Conservation (phyloP, 2,888 invertebrate species). For the Tachina grossa region DNA sequence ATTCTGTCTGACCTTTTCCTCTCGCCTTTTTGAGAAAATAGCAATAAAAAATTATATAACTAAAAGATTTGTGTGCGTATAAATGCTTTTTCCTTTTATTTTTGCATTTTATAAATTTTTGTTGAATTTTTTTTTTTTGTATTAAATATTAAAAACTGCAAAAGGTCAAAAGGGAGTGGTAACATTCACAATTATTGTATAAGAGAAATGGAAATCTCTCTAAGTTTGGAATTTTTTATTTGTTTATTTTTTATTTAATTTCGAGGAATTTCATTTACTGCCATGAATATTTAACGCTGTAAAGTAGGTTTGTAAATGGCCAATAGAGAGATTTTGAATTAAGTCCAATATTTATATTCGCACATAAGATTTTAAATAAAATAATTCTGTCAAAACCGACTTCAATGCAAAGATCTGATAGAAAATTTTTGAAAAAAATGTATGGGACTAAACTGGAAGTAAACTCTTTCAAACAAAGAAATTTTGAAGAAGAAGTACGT, state of each 20-base stretch:
- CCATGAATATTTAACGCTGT: constrained; percentile 47
- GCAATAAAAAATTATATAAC: background rate
- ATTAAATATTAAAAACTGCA: constrained; percentile 66
- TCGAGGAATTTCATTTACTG: constrained; percentile 32
- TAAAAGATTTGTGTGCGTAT: background rate
- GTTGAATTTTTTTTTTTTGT: constrained; percentile 20
- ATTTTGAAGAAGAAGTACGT: too few relatives aligned
- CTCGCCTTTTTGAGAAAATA: background rate
- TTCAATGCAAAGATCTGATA: too few relatives aligned
- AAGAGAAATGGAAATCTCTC: constrained; percentile 54
- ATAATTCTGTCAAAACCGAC: too few relatives aligned
- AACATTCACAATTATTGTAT: constrained; percentile 23
- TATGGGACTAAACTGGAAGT: too few relatives aligned
- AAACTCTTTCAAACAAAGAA: too few relatives aligned
- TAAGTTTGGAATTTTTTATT: constrained; percentile 37
- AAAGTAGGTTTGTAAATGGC: constrained; percentile 56
- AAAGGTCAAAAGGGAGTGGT: constrained; percentile 70
- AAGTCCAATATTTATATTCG: constrained; percentile 55
- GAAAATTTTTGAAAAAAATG: too few relatives aligned
- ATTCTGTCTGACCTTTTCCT: background rate
- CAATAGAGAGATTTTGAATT: constrained; percentile 61
- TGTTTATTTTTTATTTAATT: constrained; percentile 10
- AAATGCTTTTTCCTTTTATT: background rate
- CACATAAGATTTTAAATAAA: background rate
- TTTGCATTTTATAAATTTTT: background rate